Conservation (phyloP, 2,113 vertebrate species). For the Cebidichthys violaceus region DNA sequence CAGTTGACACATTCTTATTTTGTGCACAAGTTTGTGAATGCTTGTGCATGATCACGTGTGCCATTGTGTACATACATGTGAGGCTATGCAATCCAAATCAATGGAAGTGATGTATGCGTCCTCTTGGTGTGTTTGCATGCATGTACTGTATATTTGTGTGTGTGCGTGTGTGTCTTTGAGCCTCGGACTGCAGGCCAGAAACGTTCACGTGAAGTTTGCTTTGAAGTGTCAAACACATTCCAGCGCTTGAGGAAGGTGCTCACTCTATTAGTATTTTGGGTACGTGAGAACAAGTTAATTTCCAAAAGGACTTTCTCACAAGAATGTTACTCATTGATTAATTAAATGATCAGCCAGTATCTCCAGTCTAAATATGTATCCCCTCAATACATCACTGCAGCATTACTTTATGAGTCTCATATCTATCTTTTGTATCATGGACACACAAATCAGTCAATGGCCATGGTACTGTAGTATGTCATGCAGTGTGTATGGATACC, state of each 20-base stretch:
- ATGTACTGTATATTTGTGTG: background rate
- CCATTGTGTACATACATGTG: background rate
- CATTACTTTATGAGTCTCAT: background rate
- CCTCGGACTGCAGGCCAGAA: background rate
- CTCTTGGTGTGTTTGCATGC: background rate
- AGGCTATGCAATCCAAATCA: too few relatives aligned
- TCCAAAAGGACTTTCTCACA: background rate
- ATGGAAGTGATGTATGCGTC: too few relatives aligned
- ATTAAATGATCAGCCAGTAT: background rate
- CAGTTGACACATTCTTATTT: conserved; percentile 13
- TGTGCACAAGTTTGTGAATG: background rate
- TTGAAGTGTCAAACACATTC: conserved; percentile 17
- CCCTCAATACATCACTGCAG: background rate
- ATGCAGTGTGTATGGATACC: background rate
- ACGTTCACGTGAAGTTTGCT: conserved; percentile 7
- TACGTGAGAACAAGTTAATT: background rate
- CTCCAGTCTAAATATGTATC: background rate
- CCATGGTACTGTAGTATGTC: background rate
- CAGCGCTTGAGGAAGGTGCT: background rate
- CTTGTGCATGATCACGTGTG: background rate
- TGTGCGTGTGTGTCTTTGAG: conserved; percentile 12
- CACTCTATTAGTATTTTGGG: background rate
- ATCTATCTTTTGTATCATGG: background rate
- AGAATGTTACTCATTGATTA: background rate
- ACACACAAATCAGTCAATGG: background rate